phyloP scores from a whole-genome alignment of 2,888 invertebrate genomes.

The Caenorhabditis sulstoni region DNA sequence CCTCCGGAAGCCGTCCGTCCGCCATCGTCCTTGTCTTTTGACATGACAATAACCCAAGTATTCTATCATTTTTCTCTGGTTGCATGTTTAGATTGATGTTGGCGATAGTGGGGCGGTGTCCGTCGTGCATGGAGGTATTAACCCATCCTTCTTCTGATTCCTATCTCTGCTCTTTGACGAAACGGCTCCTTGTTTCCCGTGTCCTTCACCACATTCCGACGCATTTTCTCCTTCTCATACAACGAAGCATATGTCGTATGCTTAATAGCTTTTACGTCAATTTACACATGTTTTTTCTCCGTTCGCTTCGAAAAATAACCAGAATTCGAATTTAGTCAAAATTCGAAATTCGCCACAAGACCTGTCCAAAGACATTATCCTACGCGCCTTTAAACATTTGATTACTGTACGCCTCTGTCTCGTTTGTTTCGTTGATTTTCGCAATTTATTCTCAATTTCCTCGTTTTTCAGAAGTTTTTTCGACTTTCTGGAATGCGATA shows the following conservation, averaged over 20 bases:
- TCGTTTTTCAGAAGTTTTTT: background rate
- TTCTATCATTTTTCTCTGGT: constrained; percentile 46
- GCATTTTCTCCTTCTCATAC: constrained; percentile 4
- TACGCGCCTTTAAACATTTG: background rate
- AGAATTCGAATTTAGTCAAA: constrained; percentile 8
- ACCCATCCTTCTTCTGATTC: constrained; percentile 38
- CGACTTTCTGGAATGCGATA: constrained; percentile 42
- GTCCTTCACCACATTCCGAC: constrained; percentile 17
- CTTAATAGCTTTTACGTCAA: constrained; percentile 31
- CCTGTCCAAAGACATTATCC: background rate
- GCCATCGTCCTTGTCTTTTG: constrained; percentile 21
- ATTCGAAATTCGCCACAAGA: background rate
- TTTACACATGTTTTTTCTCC: constrained; percentile 35
- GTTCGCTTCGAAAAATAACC: background rate
- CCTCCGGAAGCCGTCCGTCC: constrained; percentile 17
- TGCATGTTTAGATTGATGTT: constrained; percentile 52
- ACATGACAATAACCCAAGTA: constrained; percentile 33
- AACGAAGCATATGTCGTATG: constrained; percentile 13
- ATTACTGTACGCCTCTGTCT: background rate
- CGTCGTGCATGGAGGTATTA: constrained; percentile 43
- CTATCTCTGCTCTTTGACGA: constrained; percentile 33
- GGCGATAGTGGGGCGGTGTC: constrained; percentile 49
- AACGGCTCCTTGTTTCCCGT: constrained; percentile 9
- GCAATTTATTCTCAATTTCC: background rate
- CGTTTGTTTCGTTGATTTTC: background rate